Evolutionary conservation across 2,113 vertebrate species (phyloP).

Genomic region (Pedetes capensis): DNA sequence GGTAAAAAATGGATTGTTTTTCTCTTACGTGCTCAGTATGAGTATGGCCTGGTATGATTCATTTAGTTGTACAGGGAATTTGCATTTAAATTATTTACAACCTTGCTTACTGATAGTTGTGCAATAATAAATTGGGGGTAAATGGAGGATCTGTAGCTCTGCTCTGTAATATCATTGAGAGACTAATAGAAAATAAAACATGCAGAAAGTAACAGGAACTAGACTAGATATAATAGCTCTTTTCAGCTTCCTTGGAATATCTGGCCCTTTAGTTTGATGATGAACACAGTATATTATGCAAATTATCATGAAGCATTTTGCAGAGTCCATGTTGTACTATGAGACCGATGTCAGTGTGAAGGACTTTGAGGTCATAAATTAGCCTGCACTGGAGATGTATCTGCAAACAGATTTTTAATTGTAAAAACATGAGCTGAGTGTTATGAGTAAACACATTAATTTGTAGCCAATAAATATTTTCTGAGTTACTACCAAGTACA

Average conservation of each 20-base stretch:
- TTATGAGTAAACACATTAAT: background rate
- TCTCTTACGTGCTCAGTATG: background rate
- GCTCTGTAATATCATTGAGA: background rate
- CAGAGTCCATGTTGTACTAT: background rate
- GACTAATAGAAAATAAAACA: background rate
- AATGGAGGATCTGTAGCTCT: background rate
- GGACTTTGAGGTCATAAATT: background rate
- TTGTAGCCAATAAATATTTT: background rate
- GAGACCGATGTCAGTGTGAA: background rate
- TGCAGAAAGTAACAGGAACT: background rate
- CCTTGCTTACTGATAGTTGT: background rate
- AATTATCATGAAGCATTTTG: background rate
- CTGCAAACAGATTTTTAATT: constrained; percentile 6
- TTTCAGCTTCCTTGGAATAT: constrained; percentile 33
- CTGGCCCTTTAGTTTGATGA: background rate
- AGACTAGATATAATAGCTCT: background rate
- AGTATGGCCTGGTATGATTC: background rate
- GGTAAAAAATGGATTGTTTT: background rate
- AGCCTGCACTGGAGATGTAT: background rate
- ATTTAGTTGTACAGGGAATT: background rate
- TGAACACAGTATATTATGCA: background rate
- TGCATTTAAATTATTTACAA: background rate
- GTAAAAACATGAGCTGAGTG: background rate
- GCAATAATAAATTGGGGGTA: background rate
- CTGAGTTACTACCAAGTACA: background rate